These are phyloP conservation scores for Cydia fagiglandana DNA, from an alignment of 1,140 invertebrate genomes.

Conservation along the genomic window DNA sequence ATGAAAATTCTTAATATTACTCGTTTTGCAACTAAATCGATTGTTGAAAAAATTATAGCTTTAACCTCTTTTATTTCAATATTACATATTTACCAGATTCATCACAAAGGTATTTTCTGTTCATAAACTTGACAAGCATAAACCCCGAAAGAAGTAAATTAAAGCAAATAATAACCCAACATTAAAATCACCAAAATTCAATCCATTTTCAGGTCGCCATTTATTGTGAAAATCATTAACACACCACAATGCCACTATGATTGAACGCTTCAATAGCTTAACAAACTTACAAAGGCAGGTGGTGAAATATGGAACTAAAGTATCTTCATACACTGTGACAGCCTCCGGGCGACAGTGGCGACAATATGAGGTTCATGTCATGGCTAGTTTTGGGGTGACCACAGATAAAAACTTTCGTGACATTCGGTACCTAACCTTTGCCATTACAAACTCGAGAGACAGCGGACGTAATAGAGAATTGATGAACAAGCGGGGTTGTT, in stretches of 20 bases:
- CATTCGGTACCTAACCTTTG: conserved; percentile 1
- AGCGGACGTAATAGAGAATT: neutral
- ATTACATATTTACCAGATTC: neutral
- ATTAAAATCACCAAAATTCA: neutral
- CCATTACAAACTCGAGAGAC: neutral
- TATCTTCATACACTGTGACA: neutral
- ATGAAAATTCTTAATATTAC: too few relatives aligned
- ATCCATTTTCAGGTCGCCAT: neutral
- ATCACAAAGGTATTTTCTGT: neutral
- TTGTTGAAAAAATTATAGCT: neutral
- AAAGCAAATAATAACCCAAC: neutral
- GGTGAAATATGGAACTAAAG: conserved; percentile 1
- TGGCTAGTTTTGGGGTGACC: neutral
- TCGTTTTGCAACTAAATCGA: too few relatives aligned
- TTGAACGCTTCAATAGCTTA: conserved; percentile 13
- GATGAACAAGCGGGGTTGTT: neutral
- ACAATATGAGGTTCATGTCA: neutral
- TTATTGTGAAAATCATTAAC: neutral
- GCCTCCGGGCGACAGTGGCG: neutral
- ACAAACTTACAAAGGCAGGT: neutral
- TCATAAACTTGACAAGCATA: neutral
- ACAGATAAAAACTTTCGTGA: conserved; percentile 1
- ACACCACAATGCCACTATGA: neutral
- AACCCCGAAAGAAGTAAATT: neutral
- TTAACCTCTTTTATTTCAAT: neutral